Evolutionary conservation across 1,140 invertebrate species (phyloP).

Genomic region (Drosophila albomicans): DNA sequence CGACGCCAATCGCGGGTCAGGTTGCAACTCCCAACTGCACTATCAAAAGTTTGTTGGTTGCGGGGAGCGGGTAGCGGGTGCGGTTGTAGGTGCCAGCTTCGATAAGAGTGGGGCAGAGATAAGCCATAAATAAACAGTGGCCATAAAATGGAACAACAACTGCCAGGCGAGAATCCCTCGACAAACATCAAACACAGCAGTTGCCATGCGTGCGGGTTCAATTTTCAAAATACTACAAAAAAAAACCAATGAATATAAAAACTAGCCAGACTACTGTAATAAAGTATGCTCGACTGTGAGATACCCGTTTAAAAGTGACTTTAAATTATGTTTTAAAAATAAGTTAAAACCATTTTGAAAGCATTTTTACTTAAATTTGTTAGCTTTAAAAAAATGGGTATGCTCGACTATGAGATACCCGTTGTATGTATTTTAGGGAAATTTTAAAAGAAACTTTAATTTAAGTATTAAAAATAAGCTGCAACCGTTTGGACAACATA

Average conservation of each 20-base stretch:
- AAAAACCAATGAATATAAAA: neutral
- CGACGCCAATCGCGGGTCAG: constrained; percentile 33
- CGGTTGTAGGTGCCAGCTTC: constrained; percentile 20
- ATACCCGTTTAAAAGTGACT: too few species aligned
- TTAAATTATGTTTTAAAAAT: too few species aligned
- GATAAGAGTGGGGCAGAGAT: constrained; percentile 66
- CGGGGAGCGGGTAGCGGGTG: neutral
- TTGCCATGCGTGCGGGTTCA: constrained; percentile 23
- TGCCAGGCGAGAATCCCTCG: neutral
- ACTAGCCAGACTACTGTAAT: too few species aligned
- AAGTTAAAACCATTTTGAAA: too few species aligned
- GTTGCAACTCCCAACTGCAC: constrained; percentile 26
- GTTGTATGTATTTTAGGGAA: too few species aligned
- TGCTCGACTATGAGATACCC: too few species aligned
- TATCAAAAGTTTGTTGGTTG: neutral
- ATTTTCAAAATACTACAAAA: neutral
- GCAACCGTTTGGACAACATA: too few species aligned
- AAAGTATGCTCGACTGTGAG: too few species aligned
- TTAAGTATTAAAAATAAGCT: too few species aligned
- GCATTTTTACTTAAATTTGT: too few species aligned
- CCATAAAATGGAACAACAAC: constrained; percentile 34
- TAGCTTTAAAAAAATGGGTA: too few species aligned
- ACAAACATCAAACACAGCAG: constrained; percentile 38
- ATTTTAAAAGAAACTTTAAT: too few species aligned
- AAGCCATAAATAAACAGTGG: constrained; percentile 70